These are phyloP conservation scores for Characodon lateralis DNA, from an alignment of 2,797 vertebrate species.

Conservation along the genomic window DNA sequence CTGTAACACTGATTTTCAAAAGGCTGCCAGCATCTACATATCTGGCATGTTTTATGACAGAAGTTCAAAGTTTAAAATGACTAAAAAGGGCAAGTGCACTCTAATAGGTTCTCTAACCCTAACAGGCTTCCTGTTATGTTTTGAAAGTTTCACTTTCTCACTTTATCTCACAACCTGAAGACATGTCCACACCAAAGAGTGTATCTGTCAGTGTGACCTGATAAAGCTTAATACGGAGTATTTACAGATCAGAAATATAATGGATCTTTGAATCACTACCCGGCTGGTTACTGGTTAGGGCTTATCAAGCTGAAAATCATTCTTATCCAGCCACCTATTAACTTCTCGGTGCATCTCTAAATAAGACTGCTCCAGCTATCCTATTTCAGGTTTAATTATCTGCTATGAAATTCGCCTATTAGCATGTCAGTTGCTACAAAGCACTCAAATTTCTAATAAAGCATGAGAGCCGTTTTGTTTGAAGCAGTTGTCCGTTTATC, in stretches of 20 bases:
- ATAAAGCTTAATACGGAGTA: neutral
- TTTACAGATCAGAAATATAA: neutral
- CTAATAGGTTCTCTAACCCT: neutral
- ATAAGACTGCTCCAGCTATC: neutral
- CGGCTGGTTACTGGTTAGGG: neutral
- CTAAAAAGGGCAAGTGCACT: too few species aligned
- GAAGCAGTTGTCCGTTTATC: conserved; percentile 65
- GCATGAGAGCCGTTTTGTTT: conserved; percentile 53
- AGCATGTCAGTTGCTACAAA: conserved; percentile 45
- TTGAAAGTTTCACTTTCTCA: neutral
- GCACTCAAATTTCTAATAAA: conserved; percentile 38
- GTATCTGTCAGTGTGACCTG: neutral
- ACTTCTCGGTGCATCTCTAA: neutral
- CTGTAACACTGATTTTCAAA: too few species aligned
- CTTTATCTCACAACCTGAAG: neutral
- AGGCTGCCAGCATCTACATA: too few species aligned
- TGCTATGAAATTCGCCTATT: neutral
- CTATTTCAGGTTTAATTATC: neutral
- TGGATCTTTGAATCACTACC: conserved; percentile 1
- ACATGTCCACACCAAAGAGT: neutral
- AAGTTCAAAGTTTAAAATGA: too few species aligned
- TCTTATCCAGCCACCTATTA: neutral
- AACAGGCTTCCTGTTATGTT: neutral
- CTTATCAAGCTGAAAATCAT: neutral
- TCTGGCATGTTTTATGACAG: too few species aligned